Percentiles rank a stretch among this genome's conserved stretches.
Evolutionary conservation across 2,888 invertebrate species (phyloP).

Genomic region (Lapara coniferarum): DNA sequence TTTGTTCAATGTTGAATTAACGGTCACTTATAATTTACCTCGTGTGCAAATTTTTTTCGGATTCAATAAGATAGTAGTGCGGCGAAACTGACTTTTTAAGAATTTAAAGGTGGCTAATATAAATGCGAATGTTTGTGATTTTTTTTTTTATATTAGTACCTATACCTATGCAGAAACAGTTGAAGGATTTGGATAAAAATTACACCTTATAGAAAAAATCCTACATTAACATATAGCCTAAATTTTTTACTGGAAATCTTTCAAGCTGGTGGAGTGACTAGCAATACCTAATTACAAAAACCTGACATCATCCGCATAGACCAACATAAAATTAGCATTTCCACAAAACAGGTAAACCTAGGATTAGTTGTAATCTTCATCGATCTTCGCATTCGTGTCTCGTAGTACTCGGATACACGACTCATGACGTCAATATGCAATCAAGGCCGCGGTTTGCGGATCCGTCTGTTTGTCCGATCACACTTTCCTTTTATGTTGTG

Average conservation of each 20-base stretch:
- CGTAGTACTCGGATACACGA: background rate
- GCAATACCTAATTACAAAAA: background rate
- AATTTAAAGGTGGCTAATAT: too few relatives aligned
- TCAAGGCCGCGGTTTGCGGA: slow-evolving; percentile 1
- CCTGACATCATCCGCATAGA: background rate
- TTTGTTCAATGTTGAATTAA: background rate
- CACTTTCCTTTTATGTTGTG: slow-evolving; percentile 7
- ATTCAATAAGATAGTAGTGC: too few relatives aligned
- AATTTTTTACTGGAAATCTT: too few relatives aligned
- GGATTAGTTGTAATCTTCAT: background rate
- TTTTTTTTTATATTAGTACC: too few relatives aligned
- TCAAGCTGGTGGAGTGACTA: too few relatives aligned
- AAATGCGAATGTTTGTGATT: too few relatives aligned
- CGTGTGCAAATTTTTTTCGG: too few relatives aligned
- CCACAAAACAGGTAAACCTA: slow-evolving; percentile 10
- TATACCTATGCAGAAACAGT: too few relatives aligned
- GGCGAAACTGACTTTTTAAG: too few relatives aligned
- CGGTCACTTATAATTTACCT: background rate
- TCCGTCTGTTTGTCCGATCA: background rate
- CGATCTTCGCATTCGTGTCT: background rate
- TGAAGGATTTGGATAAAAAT: too few relatives aligned
- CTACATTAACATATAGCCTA: too few relatives aligned
- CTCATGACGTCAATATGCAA: background rate
- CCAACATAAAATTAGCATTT: background rate
- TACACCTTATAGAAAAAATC: too few relatives aligned